phyloP scores from a whole-genome alignment of 1,140 invertebrate genomes.

The Pollicipes pollicipes region DNA sequence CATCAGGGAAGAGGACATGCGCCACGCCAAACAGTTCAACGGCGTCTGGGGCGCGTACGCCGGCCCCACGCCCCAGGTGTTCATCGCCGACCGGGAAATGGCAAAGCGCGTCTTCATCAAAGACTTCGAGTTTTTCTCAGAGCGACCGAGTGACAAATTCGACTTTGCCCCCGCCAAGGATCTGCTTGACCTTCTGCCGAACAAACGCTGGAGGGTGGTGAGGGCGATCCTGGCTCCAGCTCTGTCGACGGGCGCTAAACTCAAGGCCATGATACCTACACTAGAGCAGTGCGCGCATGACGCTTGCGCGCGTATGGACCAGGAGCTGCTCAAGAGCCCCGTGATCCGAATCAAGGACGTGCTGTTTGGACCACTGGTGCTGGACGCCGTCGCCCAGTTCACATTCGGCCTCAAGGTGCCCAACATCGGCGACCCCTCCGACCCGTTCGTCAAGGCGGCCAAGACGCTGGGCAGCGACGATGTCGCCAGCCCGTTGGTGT shows the following conservation, averaged over 20 bases:
- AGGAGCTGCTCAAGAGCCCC: neutral
- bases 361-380: neutral
- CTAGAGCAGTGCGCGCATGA: neutral
- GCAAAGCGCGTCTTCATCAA: constrained; percentile 9
- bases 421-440: neutral
- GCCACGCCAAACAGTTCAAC: neutral
- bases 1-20: neutral
- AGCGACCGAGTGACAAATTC: neutral
- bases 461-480: neutral
- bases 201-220: constrained; percentile 26
- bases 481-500: neutral
- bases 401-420: neutral
- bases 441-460: neutral
- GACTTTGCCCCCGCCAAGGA: neutral
- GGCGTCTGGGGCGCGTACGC: neutral
- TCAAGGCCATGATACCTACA: constrained; percentile 19
- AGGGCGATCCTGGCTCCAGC: constrained; percentile 28
- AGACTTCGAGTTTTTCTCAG: constrained; percentile 8
- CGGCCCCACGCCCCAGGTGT: neutral
- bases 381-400: neutral
- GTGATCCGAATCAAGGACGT: neutral
- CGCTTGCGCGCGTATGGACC: neutral
- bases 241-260: constrained; percentile 26
- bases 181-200: neutral
- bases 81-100: constrained; percentile 8